Evolutionary conservation across 1,140 invertebrate genomes (phyloP), one percentile per base, ranked within the genome.

Genomic region (Eueides isabella): DNA sequence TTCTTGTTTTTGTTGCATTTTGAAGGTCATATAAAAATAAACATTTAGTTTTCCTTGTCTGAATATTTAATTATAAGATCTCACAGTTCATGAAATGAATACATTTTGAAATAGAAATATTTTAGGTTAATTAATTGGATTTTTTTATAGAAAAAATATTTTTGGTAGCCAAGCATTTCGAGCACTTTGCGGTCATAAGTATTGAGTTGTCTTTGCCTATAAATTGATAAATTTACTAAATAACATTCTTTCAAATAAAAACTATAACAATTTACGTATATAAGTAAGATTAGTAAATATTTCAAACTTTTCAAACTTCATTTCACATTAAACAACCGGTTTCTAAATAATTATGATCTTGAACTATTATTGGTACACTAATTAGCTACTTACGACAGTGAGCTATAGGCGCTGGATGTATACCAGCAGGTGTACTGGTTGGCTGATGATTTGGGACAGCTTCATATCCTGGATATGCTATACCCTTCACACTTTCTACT

Each of bases 381-480:
- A 55, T 26, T 55, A 23, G 2, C 19, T 71, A 86, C 89, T 90
- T 78, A 92, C 90, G 85, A 44, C 91, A 92, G 76, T 92, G 88
- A 28, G 84, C 74, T 77, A 92, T 88, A 0, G 89, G 91, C 1
- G 91, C 82, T 5, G 89, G 88, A 71, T 92, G 91, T 7, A 92
- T 84, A 5, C 81, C 81, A 62, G 82, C 76, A 5, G 72, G 63
- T n/a, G 69, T 74, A 6, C 62, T 75, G 5, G 67, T 2, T 6
- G 69, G 28, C 11, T 70, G 55, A 19, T 70, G 41, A 28, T 63
- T 76, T 12, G 48, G 48, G 26, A 55, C 48, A 26, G 48, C 44
- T 66, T 76, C 72, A 64, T 76, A 72, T 33, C 62, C n/a, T 33
- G 74, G 31, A 63, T 71, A 66, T 23, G 29, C 19, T 19, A 55